A percentile compares a stretch with the other conserved stretches of the same genome.
phyloP scores from a whole-genome alignment of 2,797 vertebrate genomes.

The Periparus ater region DNA sequence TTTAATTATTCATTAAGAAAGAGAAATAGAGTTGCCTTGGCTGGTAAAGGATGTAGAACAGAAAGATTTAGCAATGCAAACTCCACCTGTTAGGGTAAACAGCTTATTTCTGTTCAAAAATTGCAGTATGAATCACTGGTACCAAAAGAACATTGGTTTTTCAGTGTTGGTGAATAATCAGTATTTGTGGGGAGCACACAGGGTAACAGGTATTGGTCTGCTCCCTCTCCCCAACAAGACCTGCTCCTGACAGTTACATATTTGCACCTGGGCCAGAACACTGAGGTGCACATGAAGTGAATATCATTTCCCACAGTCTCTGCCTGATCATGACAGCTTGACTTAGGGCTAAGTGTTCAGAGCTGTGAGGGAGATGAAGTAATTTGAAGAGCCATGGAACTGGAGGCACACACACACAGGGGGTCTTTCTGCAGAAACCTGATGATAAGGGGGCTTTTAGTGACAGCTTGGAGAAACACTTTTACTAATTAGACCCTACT shows the following conservation, averaged over 20 bases:
- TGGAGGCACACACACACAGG: neutral
- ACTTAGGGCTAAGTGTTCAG: neutral
- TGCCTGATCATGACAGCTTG: neutral
- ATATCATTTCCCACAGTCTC: neutral
- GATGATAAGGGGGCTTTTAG: neutral
- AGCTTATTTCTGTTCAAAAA: neutral
- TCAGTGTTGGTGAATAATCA: neutral
- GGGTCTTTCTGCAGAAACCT: neutral
- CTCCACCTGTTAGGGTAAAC: neutral
- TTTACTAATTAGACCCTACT: neutral
- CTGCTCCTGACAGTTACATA: neutral
- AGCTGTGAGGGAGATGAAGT: neutral
- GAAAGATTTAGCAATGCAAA: neutral
- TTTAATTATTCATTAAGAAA: neutral
- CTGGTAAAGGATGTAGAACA: neutral
- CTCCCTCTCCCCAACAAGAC: neutral
- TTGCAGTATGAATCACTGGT: neutral
- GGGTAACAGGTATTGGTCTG: neutral
- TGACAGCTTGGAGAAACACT: neutral
- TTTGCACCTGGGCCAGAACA: neutral
- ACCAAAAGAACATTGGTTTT: neutral
- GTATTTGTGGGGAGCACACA: neutral
- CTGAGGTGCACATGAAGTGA: neutral
- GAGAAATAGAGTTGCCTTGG: neutral
- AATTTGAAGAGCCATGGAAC: fast-evolving